Evolutionary conservation across 2,113 vertebrate species (phyloP).

Genomic region (Aegypius monachus): DNA sequence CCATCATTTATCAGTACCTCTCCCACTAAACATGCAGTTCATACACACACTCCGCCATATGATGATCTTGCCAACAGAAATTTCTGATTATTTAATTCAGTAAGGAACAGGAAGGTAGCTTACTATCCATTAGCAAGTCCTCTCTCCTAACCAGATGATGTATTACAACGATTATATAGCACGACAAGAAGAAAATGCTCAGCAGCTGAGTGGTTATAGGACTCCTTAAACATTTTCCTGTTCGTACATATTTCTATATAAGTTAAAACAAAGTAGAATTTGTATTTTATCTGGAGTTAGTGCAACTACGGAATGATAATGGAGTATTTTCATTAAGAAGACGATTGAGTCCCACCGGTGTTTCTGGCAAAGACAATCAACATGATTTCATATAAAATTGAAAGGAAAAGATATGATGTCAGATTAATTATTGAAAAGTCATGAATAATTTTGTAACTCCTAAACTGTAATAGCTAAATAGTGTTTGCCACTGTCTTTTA

Average conservation of each 20-base stretch:
- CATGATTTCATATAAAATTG: not conserved
- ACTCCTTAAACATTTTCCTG: not conserved
- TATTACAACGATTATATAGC: not conserved
- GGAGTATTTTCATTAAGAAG: not conserved
- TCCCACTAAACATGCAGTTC: not conserved
- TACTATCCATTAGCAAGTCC: not conserved
- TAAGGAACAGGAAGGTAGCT: not conserved
- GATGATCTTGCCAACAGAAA: not conserved
- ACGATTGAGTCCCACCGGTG: not conserved
- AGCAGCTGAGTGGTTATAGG: not conserved
- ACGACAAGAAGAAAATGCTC: not conserved
- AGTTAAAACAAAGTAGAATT: not conserved
- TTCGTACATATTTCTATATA: not conserved
- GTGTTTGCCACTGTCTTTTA: not conserved
- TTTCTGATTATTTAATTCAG: not conserved
- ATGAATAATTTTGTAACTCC: not conserved
- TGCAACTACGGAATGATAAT: not conserved
- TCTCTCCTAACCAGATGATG: not conserved
- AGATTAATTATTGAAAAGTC: constrained; percentile 8
- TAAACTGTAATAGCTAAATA: not conserved
- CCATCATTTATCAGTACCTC: not conserved
- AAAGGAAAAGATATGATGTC: not conserved
- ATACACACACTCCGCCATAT: too few relatives aligned
- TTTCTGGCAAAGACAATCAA: not conserved
- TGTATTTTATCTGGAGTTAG: not conserved